Conservation (phyloP, 2,113 vertebrate species). For the Phrynosoma platyrhinos region DNA sequence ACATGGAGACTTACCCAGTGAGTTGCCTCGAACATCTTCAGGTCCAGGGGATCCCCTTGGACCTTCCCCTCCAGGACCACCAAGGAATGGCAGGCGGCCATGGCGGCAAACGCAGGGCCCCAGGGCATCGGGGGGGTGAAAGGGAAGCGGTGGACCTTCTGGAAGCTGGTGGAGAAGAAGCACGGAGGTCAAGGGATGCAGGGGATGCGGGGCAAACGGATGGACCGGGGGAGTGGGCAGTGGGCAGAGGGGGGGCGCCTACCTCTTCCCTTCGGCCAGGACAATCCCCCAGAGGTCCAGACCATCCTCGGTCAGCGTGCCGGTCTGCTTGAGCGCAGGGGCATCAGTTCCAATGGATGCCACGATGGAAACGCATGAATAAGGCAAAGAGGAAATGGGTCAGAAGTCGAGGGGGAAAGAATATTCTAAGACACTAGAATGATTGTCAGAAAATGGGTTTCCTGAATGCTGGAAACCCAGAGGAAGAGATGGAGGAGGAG, state of each 20-base stretch:
- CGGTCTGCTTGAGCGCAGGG: slow-evolving; percentile 71
- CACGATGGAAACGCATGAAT: neutral
- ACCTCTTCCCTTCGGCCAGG: slow-evolving; percentile 75
- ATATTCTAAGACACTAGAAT: no score
- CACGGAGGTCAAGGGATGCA: neutral
- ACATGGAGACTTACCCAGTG: slow-evolving; percentile 69
- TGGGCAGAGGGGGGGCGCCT: neutral
- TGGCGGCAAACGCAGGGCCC: slow-evolving; percentile 58
- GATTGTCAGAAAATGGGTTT: no score
- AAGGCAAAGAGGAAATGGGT: neutral
- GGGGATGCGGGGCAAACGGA: no score
- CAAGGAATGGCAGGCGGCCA: slow-evolving; percentile 74
- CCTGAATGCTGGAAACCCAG: no score
- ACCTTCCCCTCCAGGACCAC: slow-evolving; percentile 68
- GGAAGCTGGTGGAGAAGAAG: slow-evolving; percentile 62
- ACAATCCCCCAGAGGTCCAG: slow-evolving; percentile 82
- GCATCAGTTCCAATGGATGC: neutral
- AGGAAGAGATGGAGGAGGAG: no score
- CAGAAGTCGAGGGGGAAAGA: no score
- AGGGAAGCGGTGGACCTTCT: slow-evolving; percentile 61
- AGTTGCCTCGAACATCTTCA: slow-evolving; percentile 76
- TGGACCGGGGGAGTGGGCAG: neutral
- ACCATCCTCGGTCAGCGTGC: slow-evolving; percentile 84
- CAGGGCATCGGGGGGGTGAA: slow-evolving; percentile 58
- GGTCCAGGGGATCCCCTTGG: slow-evolving; percentile 74